Evolutionary conservation across 2,797 vertebrate species (phyloP).

Genomic region (Enteromius viviparus): DNA sequence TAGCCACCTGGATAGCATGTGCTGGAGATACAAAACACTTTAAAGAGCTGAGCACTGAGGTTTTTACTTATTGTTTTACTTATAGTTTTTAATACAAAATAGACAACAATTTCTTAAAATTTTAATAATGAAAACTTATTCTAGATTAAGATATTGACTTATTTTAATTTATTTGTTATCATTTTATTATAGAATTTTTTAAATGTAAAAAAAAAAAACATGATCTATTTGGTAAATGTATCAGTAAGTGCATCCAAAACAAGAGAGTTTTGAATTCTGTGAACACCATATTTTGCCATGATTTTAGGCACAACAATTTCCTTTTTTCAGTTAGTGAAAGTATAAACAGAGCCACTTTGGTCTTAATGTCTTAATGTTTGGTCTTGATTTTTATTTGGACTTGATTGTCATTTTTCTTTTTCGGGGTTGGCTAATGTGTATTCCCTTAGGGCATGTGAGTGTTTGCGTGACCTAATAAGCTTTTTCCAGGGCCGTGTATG

Average conservation of each 20-base stretch:
- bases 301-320: neutral
- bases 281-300: neutral
- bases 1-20: constrained; percentile 58
- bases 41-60: neutral
- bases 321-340: neutral
- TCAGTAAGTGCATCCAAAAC: neutral
- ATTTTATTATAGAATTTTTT: neutral
- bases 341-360: neutral
- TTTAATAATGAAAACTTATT: neutral
- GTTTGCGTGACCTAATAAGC: constrained; percentile 41
- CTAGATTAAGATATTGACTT: neutral
- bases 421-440: constrained; percentile 35
- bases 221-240: too few relatives aligned
- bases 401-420: constrained; percentile 25
- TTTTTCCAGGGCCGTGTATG: constrained; percentile 9
- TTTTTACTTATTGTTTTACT: neutral
- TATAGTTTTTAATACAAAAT: neutral
- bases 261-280: neutral
- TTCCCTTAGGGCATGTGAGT: constrained; percentile 33
- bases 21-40: constrained; percentile 11
- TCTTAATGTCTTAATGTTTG: constrained; percentile 15
- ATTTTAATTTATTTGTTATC: neutral
- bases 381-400: neutral
- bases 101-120: neutral
- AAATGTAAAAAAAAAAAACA: too few relatives aligned